Percentiles rank a stretch among this genome's conserved stretches.
These are phyloP conservation scores for Ormyrus labotus DNA, from an alignment of 2,888 invertebrate genomes.

Conservation along the genomic window DNA sequence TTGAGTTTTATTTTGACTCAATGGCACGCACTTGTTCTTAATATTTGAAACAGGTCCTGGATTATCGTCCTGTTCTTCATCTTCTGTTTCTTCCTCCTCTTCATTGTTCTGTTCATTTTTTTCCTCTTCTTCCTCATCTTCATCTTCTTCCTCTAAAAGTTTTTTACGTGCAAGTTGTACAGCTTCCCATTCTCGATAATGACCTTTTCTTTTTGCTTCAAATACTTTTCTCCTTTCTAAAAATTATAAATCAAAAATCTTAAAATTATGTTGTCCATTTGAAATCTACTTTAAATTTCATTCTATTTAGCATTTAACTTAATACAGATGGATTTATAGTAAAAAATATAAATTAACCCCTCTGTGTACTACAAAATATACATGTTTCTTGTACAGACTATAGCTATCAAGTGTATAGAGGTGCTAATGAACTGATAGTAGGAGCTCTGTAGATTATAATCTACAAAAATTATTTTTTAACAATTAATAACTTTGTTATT, in stretches of 20 bases:
- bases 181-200: slow-evolving; percentile 98
- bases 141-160: slow-evolving; percentile 92
- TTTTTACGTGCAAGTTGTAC: slow-evolving; percentile 93
- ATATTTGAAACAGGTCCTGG: slow-evolving; percentile 63
- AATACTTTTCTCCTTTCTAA: slow-evolving; percentile 86
- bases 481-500: slow-evolving; percentile 30
- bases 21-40: slow-evolving; percentile 72
- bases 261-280: too few species aligned
- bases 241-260: slow-evolving; percentile 46
- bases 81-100: slow-evolving; percentile 47
- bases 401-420: too few species aligned
- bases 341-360: too few species aligned
- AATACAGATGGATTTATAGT: too few species aligned
- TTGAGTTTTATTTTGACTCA: slow-evolving; percentile 68
- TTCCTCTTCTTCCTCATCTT: slow-evolving; percentile 79
- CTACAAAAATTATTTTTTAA: not conserved
- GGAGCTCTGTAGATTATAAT: too few species aligned
- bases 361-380: too few species aligned
- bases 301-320: too few species aligned
- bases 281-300: too few species aligned
- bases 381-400: too few species aligned
- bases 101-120: slow-evolving; percentile 60
- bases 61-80: slow-evolving; percentile 43
- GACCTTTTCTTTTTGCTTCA: slow-evolving; percentile 94
- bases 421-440: too few species aligned